phyloP scores from a whole-genome alignment of 2,113 vertebrate species.

The Rafetus swinhoei region DNA sequence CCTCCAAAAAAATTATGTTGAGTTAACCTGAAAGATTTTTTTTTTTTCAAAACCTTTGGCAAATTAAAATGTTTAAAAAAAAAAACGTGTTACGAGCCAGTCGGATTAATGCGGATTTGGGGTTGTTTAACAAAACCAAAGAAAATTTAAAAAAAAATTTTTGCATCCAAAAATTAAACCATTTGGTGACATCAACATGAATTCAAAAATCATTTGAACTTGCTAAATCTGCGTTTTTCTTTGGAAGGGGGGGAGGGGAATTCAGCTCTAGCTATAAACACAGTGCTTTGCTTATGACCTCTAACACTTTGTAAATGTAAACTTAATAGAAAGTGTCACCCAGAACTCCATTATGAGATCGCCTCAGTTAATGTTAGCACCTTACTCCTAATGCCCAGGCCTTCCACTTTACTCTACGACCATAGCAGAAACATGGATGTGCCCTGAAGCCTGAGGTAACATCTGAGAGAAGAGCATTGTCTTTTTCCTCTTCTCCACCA shows the following conservation, averaged over 20 bases:
- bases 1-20: background rate
- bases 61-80: too few species aligned
- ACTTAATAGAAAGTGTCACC: background rate
- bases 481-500: conserved; percentile 57
- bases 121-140: background rate
- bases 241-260: background rate
- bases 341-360: background rate
- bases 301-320: background rate
- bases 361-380: fast-evolving
- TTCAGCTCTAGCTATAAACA: too few species aligned
- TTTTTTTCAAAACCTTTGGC: too few species aligned
- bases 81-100: too few species aligned
- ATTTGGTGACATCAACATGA: background rate
- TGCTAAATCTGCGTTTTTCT: background rate
- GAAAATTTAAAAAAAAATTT: background rate
- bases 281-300: too few species aligned
- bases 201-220: background rate
- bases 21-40: background rate
- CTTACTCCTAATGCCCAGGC: background rate
- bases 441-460: conserved; percentile 11
- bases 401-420: background rate
- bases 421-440: conserved; percentile 17
- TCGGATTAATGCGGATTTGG: background rate
- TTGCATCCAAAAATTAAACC: background rate
- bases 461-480: background rate